These are phyloP conservation scores for Hypolimnas misippus DNA, from an alignment of 2,888 invertebrate species.

Conservation along the genomic window DNA sequence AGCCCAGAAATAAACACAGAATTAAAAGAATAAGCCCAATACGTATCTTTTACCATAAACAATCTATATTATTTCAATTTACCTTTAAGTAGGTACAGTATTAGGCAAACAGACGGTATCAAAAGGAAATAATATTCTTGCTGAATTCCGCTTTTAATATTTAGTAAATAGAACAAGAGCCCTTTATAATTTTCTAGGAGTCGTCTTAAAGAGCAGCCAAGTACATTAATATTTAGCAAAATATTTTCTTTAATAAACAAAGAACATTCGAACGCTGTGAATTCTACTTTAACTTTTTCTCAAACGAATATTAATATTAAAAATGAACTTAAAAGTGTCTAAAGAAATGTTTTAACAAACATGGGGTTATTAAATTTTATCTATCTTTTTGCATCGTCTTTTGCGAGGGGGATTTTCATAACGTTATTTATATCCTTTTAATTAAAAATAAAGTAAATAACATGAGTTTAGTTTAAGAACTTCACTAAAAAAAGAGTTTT, in stretches of 20 bases:
- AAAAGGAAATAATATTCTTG: background rate
- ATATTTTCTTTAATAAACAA: conserved; percentile 7
- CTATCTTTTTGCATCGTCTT: background rate
- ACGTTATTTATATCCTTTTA: background rate
- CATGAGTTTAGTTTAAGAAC: background rate
- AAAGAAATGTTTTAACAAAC: background rate
- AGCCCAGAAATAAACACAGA: too few species aligned
- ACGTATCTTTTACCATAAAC: too few species aligned
- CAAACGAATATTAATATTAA: conserved; percentile 31
- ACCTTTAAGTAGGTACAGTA: too few species aligned
- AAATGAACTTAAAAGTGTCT: conserved; percentile 1
- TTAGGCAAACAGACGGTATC: too few species aligned
- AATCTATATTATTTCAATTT: too few species aligned
- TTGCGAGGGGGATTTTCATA: background rate
- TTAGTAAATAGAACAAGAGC: too few species aligned
- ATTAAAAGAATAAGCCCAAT: too few species aligned
- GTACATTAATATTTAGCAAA: background rate
- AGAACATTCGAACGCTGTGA: conserved; percentile 9
- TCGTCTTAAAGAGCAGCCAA: background rate
- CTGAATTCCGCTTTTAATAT: background rate
- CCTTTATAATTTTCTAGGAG: too few species aligned
- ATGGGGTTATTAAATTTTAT: background rate
- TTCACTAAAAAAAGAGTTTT: background rate
- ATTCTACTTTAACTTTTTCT: conserved; percentile 19
- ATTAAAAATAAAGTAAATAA: background rate